A percentile compares a stretch with the other conserved stretches of the same genome.
phyloP scores from a whole-genome alignment of 2,888 invertebrate genomes.

The Limulus polyphemus region DNA sequence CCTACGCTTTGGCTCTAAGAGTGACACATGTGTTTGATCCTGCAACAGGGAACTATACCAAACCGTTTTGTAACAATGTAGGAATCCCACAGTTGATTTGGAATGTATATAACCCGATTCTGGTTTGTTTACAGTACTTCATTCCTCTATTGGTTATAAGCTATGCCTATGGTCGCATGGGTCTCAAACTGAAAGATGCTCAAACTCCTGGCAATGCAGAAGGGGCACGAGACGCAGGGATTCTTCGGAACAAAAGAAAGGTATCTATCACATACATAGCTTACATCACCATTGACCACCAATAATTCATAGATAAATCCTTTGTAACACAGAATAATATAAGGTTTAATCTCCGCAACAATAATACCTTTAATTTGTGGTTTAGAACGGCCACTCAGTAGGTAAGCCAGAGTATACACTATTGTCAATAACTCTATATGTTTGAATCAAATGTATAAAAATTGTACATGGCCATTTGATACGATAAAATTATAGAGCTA shows the following conservation, averaged over 20 bases:
- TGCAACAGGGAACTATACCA: conserved; percentile 10
- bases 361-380: no score
- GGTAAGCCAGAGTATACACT: no score
- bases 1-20: conserved; percentile 52
- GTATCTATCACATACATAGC: conserved; percentile 39
- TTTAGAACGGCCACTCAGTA: no score
- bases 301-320: no score
- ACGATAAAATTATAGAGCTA: no score
- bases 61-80: conserved; percentile 35
- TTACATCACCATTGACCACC: no score
- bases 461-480: no score
- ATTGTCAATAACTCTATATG: no score
- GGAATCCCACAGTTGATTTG: conserved; percentile 28
- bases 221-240: conserved; percentile 58
- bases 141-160: conserved; percentile 68
- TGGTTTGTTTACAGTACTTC: conserved; percentile 49
- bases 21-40: conserved; percentile 42
- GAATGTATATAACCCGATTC: conserved; percentile 33
- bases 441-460: no score
- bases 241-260: conserved; percentile 69
- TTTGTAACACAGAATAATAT: no score
- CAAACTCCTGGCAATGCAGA: conserved; percentile 65
- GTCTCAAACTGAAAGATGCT: conserved; percentile 63
- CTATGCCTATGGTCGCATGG: conserved; percentile 68
- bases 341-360: no score